These are phyloP conservation scores for Stenchaetothrips biformis DNA, from an alignment of 2,888 invertebrate genomes.

Conservation along the genomic window DNA sequence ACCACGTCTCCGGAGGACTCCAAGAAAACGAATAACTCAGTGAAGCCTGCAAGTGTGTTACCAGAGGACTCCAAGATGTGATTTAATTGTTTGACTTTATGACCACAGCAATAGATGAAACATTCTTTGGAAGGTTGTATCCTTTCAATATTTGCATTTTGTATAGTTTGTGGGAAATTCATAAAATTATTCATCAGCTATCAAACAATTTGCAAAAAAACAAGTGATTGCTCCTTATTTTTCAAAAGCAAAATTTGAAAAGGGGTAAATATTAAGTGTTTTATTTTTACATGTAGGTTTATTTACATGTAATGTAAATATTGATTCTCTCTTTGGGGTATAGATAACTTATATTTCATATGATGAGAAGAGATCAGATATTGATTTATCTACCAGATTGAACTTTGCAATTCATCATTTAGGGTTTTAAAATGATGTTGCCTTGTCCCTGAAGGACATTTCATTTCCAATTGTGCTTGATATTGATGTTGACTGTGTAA, in stretches of 20 bases:
- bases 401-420: background rate
- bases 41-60: background rate
- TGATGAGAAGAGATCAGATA: background rate
- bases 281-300: background rate
- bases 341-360: background rate
- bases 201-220: background rate
- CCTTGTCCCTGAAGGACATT: background rate
- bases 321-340: background rate
- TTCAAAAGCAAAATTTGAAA: background rate
- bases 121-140: too few species aligned
- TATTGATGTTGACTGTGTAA: too few species aligned
- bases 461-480: background rate
- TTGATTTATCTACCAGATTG: background rate
- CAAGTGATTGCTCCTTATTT: background rate
- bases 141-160: too few species aligned
- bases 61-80: background rate
- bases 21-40: constrained; percentile 2
- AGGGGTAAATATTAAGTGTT: background rate
- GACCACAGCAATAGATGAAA: background rate
- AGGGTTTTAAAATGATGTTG: background rate
- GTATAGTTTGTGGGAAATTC: too few species aligned
- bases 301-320: background rate
- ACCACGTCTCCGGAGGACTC: constrained; percentile 12
- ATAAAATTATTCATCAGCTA: background rate
- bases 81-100: background rate